phyloP scores from a whole-genome alignment of 2,113 vertebrate species.

The Oryzias javanicus region DNA sequence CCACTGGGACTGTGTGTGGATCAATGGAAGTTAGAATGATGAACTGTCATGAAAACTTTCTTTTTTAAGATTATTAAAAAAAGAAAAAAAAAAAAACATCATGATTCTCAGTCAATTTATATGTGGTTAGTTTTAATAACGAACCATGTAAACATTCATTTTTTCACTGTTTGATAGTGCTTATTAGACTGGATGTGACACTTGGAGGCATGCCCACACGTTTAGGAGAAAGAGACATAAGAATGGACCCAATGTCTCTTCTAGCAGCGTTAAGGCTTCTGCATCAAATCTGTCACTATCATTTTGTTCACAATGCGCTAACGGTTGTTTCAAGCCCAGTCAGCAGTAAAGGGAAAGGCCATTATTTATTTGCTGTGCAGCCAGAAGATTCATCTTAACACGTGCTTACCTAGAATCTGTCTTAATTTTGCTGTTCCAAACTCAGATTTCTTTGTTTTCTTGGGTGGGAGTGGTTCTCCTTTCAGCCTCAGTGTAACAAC shows the following conservation, averaged over 20 bases:
- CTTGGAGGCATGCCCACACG: slow-evolving; percentile 7
- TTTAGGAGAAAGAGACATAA: slow-evolving; percentile 31
- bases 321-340: slow-evolving; percentile 61
- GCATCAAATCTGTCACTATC: slow-evolving; percentile 55
- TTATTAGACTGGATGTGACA: slow-evolving; percentile 36
- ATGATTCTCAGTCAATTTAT: slow-evolving; percentile 39
- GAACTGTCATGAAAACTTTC: slow-evolving; percentile 56
- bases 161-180: slow-evolving; percentile 21
- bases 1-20: slow-evolving; percentile 55
- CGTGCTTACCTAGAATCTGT: slow-evolving; percentile 54
- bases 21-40: slow-evolving; percentile 73
- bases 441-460: slow-evolving; percentile 28
- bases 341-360: slow-evolving; percentile 55
- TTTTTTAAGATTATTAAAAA: slow-evolving; percentile 36
- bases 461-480: slow-evolving; percentile 39
- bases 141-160: slow-evolving; percentile 18
- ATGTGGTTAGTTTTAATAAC: slow-evolving; percentile 60
- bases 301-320: slow-evolving; percentile 55
- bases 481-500: slow-evolving; percentile 33
- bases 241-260: slow-evolving; percentile 20
- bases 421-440: slow-evolving; percentile 50
- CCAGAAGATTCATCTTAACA: slow-evolving; percentile 45
- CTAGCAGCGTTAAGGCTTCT: slow-evolving; percentile 31
- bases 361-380: slow-evolving; percentile 58
- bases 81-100: slow-evolving; percentile 22